Base-by-base conservation (phyloP, 92 coral and sea anemone genomes). In the Phenganax marumi region DNA sequence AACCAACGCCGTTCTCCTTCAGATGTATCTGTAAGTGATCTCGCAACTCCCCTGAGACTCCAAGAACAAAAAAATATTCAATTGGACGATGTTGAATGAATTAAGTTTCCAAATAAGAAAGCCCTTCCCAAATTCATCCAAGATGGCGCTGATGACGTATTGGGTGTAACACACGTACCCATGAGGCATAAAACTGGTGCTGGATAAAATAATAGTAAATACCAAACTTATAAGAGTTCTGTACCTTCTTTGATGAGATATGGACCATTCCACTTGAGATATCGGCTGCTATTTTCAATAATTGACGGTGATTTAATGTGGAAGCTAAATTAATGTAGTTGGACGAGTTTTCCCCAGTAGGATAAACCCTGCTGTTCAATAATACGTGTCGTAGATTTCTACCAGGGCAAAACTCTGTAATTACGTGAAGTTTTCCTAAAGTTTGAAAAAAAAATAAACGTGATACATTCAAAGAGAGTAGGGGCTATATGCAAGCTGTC, bases 241-340 rank as follows among this genome's bases (percentile, higher is more conserved):
- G 5, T 55, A 76, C 81, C 64, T 76, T 76, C 7, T 55, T 23
- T 11, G 68, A 24, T 12, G 69, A 88, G 23, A 93, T 85, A 69
- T 93, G 95, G 17, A 56, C 69, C 97, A 93, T 93, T 65, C 97
- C 97, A 74, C 73, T 84, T 0, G 91, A 85, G 12, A 91, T 88
- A 47, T 90, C 94, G 39, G 58, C 69, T 16, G 95, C 95, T 51
- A 93, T 85, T 74, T 43, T 81, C 46, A 93, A 83, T 64, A 93
- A 89, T 58, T 93, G 92, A 70, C 93, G 85, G 76, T 93, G 93
- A 6, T 87, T 93, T 57, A 93, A 86, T 17, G 85, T 83, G 43
- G 97, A 93, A 51, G 88, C 50, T 17, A 93, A 73, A 86, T 93
- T 93, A 8, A 80, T 74, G 71, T 16, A 56, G 18, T 10, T 21